Evolutionary conservation across 2,888 invertebrate species (phyloP), one percentile per base, ranked within the genome.

Genomic region (Choreutis nemorana): DNA sequence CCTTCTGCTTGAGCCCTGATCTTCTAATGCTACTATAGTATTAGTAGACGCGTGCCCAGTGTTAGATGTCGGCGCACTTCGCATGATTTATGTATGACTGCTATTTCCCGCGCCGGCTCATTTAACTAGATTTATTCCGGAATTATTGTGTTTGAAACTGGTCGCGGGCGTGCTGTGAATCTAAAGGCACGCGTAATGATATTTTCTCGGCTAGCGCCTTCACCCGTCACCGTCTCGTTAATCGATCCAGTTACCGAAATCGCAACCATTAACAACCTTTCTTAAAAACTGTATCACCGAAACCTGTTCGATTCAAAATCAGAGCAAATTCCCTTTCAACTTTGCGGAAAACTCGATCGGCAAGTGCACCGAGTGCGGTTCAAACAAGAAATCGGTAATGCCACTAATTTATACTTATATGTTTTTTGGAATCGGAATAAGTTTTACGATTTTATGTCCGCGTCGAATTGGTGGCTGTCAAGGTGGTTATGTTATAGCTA

Each of bases 81-180:
- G 52, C 61, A 68, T 73, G 67, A 67, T 68, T 72, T 68, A 72
- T 70, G 70, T 63, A 65, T 70, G 62, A 60, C 63, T 48, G 58
- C 53, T 57, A 57, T 57, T 53, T 50, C 48, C 48, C 44, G 46
- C 52, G 32, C 23, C 34, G 60, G 60, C 58, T 66, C 66, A 62
- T 70, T 67, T 70, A 68, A 67, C 70, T 68, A 67, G 64, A 65
- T 65, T 60, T 61, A 64, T 63, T 60, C 61, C 59, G 63, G 66
- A 66, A 67, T 66, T 65, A 67, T 71, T 67, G 60, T 61, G 60
- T 60, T 58, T 52, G 44, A 50, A 42, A 50, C 52, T 52, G 41
- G 44, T 45, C 41, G 39, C 34, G 48, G 47, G 54, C 71, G 64
- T 62, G 67, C 49, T 39, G 50, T 45, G 71, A 66, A 67, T 72